Evolutionary conservation across 2,113 vertebrate species (phyloP).

Genomic region (Dryoscopus gambensis): DNA sequence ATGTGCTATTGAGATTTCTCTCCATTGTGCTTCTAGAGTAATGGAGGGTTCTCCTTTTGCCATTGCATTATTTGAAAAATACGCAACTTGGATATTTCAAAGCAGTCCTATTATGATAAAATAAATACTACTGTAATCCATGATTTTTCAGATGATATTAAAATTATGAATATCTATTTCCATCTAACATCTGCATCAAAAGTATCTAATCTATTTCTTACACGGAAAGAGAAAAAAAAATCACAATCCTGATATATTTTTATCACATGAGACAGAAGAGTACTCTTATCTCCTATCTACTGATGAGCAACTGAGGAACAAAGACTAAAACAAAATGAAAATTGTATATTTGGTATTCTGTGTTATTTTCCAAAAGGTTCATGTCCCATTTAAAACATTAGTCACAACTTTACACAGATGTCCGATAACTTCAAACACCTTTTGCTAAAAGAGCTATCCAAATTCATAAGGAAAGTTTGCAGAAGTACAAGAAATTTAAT

Average conservation of each 20-base stretch:
- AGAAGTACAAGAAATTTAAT: neutral
- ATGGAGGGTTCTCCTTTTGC: neutral
- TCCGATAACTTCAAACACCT: neutral
- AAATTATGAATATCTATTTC: fast-evolving
- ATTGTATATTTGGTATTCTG: neutral
- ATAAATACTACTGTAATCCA: neutral
- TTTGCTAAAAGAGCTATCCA: neutral
- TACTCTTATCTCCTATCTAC: neutral
- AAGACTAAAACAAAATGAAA: neutral
- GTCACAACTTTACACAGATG: neutral
- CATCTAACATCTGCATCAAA: neutral
- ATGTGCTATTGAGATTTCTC: neutral
- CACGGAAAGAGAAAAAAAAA: neutral
- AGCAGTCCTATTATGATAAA: neutral
- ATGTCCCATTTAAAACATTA: neutral
- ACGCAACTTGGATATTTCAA: neutral
- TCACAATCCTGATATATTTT: neutral
- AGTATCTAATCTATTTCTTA: neutral
- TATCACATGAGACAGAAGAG: neutral
- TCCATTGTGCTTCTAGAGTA: neutral
- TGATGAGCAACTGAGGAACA: neutral
- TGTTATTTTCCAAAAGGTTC: neutral
- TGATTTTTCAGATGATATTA: neutral
- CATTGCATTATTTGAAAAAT: neutral
- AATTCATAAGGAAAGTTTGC: neutral